Percentiles rank a stretch among this genome's conserved stretches.
These are phyloP conservation scores for Drosophila kokeensis DNA, from an alignment of 2,888 invertebrate genomes.

Conservation along the genomic window DNA sequence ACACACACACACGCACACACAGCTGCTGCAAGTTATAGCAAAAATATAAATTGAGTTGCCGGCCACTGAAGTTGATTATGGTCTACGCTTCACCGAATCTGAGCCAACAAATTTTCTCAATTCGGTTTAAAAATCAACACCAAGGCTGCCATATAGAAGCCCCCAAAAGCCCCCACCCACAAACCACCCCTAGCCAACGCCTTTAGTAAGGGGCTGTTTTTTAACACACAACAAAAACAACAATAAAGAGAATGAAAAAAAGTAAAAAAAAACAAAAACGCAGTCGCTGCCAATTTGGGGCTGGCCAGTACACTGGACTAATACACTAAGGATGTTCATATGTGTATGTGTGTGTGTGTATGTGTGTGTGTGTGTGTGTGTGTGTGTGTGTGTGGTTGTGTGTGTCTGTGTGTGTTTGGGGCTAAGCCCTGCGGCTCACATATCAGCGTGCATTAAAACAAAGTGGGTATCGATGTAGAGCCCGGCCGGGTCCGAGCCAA, in stretches of 20 bases:
- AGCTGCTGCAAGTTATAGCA: slow-evolving; percentile 69
- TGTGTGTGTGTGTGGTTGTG: slow-evolving; percentile 16
- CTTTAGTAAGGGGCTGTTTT: slow-evolving; percentile 33
- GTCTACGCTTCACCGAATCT: slow-evolving; percentile 79
- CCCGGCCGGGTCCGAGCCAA: slow-evolving; percentile 45
- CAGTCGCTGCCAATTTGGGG: slow-evolving; percentile 44
- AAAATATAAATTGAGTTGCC: slow-evolving; percentile 81
- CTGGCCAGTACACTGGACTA: slow-evolving; percentile 47
- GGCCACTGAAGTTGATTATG: slow-evolving; percentile 83
- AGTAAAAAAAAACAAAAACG: not conserved
- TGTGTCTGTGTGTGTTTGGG: slow-evolving; percentile 42
- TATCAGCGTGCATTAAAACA: slow-evolving; percentile 80
- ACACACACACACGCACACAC: slow-evolving; percentile 28
- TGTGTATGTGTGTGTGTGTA: too few species aligned
- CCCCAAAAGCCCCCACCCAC: slow-evolving; percentile 1
- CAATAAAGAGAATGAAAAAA: not conserved
- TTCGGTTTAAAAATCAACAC: slow-evolving; percentile 80
- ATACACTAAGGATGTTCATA: slow-evolving; percentile 43
- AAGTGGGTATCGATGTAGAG: slow-evolving; percentile 81
- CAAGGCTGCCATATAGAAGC: slow-evolving; percentile 25
- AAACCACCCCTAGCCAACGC: slow-evolving; percentile 18
- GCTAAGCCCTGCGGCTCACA: slow-evolving; percentile 75
- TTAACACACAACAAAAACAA: slow-evolving; percentile 21
- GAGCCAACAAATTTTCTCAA: slow-evolving; percentile 80
- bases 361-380: slow-evolving; percentile 5